Evolutionary conservation across 2,888 invertebrate species (phyloP), one percentile per base, ranked within the genome.

Genomic region (Lepidocyrtoides sp.): DNA sequence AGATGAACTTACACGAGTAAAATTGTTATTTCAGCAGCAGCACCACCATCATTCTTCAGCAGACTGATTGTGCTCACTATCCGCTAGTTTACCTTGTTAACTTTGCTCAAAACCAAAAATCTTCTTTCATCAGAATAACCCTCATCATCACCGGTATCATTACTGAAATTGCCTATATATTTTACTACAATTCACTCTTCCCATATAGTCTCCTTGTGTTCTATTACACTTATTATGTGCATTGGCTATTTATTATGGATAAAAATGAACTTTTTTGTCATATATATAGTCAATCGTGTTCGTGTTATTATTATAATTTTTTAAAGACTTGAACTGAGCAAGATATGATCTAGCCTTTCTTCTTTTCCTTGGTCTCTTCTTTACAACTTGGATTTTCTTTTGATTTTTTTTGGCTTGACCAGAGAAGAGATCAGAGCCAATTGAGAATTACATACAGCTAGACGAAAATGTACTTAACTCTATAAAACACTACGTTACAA

Each of bases 291-390:
- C 44, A n/a, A 26, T 48, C 23, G 20, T 41, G 63, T 63, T 88
- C 81, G 81, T 81, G 88, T 51, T 87, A 79, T 88, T 88, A 81
- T 88, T 81, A 81, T 88, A 81, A 88, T 66, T 88, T 81, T 83
- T 66, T 69, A 81, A n/a, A 82, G 81, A 82, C 81, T 66, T 81
- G 23, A 36, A 7, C 66, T 36, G 66, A 83, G n/a, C n/a, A 54
- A 79, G 81, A 88, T 81, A 72, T 7, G 14, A 81, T 88, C 88
- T 69, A 5, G 17, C 66, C 69, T 23, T 10, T 26, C 63, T 23
- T 32, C 41, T 32, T 83, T 20, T 17, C 7, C 48, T 75, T 44
- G 3, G 2, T 14, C 36, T 14, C 36, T 57, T 63, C 32, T 72
- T 66, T 17, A 20, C 44, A 44, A 44, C 17, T 29, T 20, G 5